These are phyloP conservation scores for Acrossocheilus wenchowensis DNA, from an alignment of 2,797 vertebrate species.

Conservation along the genomic window DNA sequence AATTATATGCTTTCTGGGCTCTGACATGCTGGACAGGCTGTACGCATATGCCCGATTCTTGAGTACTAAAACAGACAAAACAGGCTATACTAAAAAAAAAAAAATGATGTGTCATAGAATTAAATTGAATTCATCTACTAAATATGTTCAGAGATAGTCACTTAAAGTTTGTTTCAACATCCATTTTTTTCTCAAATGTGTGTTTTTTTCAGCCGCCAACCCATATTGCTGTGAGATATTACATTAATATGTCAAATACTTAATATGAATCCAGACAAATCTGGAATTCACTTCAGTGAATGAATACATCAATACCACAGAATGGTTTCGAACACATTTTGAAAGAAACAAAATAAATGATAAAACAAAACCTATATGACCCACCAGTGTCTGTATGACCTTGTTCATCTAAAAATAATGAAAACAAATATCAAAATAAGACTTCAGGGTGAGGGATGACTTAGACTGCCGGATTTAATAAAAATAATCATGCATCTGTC, in stretches of 20 bases:
- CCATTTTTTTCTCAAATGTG: background rate
- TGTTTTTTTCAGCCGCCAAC: background rate
- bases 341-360: background rate
- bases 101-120: background rate
- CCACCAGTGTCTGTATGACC: background rate
- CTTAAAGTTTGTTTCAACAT: background rate
- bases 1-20: constrained; percentile 23
- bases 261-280: background rate
- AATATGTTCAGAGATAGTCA: background rate
- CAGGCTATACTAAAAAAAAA: background rate
- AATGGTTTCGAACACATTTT: background rate
- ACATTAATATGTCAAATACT: background rate
- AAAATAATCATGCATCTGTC: background rate
- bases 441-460: background rate
- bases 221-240: background rate
- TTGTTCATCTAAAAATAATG: background rate
- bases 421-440: background rate
- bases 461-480: background rate
- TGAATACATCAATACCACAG: background rate
- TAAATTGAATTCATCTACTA: background rate
- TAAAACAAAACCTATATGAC: background rate
- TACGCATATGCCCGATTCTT: background rate
- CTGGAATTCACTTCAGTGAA: background rate
- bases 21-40: constrained; percentile 8
- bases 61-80: background rate